Conservation (phyloP, 2,797 vertebrate species). For the Notamacropus eugenii region DNA sequence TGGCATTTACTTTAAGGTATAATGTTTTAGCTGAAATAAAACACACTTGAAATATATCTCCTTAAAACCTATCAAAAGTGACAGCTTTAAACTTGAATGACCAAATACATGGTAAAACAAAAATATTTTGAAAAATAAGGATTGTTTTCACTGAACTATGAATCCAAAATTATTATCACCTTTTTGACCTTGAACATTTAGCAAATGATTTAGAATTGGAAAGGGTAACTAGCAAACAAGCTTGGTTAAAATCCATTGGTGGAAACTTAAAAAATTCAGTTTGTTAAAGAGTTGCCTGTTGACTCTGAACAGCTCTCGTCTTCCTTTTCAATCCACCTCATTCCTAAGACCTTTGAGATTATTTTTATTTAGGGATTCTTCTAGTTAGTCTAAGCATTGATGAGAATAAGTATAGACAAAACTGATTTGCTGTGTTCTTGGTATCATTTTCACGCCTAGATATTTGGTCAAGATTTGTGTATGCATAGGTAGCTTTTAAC, state of each 20-base stretch:
- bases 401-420: background rate
- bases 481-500: slow-evolving; percentile 29
- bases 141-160: background rate
- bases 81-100: background rate
- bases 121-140: background rate
- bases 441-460: slow-evolving; percentile 40
- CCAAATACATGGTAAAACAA: background rate
- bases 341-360: background rate
- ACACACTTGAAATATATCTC: background rate
- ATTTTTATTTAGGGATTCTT: slow-evolving; percentile 1
- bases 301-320: background rate
- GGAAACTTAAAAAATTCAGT: background rate
- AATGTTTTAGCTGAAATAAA: background rate
- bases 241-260: background rate
- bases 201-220: background rate
- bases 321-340: background rate
- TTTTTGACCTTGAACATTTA: background rate
- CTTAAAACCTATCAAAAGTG: background rate
- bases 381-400: background rate
- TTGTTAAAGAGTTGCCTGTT: background rate
- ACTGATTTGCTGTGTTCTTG: slow-evolving; percentile 35
- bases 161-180: background rate
- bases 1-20: background rate
- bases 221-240: background rate
- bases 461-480: slow-evolving; percentile 20